A percentile compares a stretch with the other conserved stretches of the same genome.
These are phyloP conservation scores for Cosmorhoe ocellata DNA, from an alignment of 2,888 invertebrate species.

Conservation along the genomic window DNA sequence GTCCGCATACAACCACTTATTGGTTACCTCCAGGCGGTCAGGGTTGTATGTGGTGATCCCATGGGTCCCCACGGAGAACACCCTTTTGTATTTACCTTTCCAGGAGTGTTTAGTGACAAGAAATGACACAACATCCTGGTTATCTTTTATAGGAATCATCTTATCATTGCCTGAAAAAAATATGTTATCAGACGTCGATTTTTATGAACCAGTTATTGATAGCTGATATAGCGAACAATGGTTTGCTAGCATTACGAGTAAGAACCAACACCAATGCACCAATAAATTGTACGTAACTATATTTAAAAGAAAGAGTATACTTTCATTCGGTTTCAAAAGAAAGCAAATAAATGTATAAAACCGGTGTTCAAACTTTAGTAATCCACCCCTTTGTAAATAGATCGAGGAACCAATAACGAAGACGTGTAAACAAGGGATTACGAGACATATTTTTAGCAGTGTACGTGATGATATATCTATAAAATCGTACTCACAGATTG, in stretches of 20 bases:
- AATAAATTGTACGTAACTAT: constrained; percentile 11
- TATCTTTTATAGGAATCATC: constrained; percentile 93
- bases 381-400: constrained; percentile 79
- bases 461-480: constrained; percentile 11
- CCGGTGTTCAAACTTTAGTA: constrained; percentile 35
- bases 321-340: neutral
- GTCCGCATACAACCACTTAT: constrained; percentile 94
- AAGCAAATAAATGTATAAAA: constrained; percentile 2
- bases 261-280: neutral
- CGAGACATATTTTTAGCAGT: constrained; percentile 42
- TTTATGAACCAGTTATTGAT: neutral
- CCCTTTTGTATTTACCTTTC: constrained; percentile 99
- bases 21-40: constrained; percentile 85
- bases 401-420: constrained; percentile 53
- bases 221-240: too few relatives aligned
- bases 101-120: constrained; percentile 98
- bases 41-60: constrained; percentile 99
- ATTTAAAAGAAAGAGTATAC: neutral
- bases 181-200: neutral
- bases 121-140: constrained; percentile 98
- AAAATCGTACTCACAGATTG: constrained; percentile 60
- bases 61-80: constrained; percentile 97
- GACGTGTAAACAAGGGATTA: constrained; percentile 77
- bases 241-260: too few relatives aligned
- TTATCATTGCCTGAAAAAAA: constrained; percentile 79